Evolutionary conservation across 2,888 invertebrate species (phyloP), one percentile per base, ranked within the genome.

Genomic region (Lasioglossum lativentre): DNA sequence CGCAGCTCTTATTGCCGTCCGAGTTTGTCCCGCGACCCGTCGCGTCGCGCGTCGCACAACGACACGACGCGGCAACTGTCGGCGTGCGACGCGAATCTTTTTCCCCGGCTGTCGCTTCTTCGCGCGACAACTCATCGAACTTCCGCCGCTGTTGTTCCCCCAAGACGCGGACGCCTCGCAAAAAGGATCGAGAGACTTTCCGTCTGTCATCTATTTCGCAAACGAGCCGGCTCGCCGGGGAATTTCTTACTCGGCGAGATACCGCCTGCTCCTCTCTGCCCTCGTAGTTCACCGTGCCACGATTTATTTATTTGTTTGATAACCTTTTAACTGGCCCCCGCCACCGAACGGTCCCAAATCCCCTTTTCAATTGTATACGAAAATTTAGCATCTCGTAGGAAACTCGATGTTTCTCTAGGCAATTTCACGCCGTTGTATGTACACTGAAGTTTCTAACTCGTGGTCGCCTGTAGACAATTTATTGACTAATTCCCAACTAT

Each of bases 1-100:
- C 63, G 30, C 27, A 75, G 85, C 83, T 90, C 90, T 90, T 90
- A 90, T 89, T 88, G 75, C 86, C 27, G 66, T 52, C 30, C 66
- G 81, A 80, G 42, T 73, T 87, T 27, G 71, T 27, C 56, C 70
- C 72, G 70, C 52, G 30, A 27, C 63, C 30, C 63, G 59, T 27
- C 27, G 59, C 63, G 59, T 27, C 27, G 59, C 70, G 16, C 70
- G 10, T 8, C 47, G 47, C 30, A 34, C 19, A 12, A 56, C 74
- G 73, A 47, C 86, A 63, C 87, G 77, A 85, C 86, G 68, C 87
- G 63, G 38, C 82, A 88, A 76, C 88, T 82, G 86, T 83, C 90
- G 66, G 75, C 88, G 75, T 66, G 73, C 80, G 66, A 23, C 79
- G 80, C 82, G 77, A 85, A 79, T 85, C 88, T 75, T 87, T 90